Percentiles rank a stretch among this genome's conserved stretches.
phyloP scores from a whole-genome alignment of 1,140 invertebrate species.

The Drosophila lini region DNA sequence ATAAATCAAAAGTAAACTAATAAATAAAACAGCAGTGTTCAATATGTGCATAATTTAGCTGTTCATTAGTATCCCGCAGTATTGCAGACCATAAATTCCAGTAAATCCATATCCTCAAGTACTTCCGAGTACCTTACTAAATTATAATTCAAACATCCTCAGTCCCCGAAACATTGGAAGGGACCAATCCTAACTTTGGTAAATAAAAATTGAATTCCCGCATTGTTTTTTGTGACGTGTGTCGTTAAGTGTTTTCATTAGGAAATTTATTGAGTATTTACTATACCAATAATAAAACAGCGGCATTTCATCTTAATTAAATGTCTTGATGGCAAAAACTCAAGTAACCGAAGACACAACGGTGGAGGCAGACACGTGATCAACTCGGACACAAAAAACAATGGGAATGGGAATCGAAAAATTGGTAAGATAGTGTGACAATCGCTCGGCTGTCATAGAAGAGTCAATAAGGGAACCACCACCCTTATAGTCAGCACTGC shows the following conservation, averaged over 20 bases:
- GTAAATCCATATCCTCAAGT: conserved; percentile 6
- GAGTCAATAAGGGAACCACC: conserved; percentile 52
- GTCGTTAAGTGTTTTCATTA: conserved; percentile 55
- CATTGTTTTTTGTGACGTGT: conserved; percentile 55
- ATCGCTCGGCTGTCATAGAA: conserved; percentile 45
- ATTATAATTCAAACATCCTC: conserved; percentile 19
- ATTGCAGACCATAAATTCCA: neutral
- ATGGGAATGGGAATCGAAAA: conserved; percentile 47
- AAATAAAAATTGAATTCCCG: conserved; percentile 50
- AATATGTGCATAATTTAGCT: neutral
- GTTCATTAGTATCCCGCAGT: neutral
- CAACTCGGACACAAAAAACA: conserved; percentile 59
- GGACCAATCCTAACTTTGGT: conserved; percentile 13
- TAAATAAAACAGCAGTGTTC: too few relatives aligned
- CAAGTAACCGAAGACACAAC: conserved; percentile 22
- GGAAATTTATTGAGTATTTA: conserved; percentile 51
- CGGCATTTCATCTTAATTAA: conserved; percentile 52
- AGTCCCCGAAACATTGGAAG: neutral
- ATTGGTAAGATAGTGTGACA: conserved; percentile 61
- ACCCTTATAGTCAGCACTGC: conserved; percentile 7
- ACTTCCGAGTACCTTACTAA: conserved; percentile 20
- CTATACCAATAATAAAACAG: conserved; percentile 49
- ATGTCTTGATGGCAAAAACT: conserved; percentile 29
- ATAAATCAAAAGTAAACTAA: neutral
- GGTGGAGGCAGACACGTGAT: conserved; percentile 59